These are phyloP conservation scores for Diorhabda elongata DNA, from an alignment of 1,140 invertebrate species.

Conservation along the genomic window DNA sequence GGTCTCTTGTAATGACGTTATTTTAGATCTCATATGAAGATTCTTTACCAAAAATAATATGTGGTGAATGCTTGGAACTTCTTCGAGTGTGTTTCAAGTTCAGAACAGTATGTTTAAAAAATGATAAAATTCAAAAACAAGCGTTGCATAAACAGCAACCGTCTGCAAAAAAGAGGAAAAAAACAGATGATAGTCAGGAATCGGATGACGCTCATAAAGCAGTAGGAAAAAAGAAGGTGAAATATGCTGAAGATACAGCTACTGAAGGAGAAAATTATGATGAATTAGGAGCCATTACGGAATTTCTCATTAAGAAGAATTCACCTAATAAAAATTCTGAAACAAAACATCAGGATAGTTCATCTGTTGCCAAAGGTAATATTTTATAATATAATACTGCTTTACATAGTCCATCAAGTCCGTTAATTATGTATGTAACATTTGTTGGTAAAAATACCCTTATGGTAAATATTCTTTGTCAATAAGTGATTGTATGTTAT, in stretches of 20 bases:
- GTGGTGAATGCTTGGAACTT: conserved; percentile 27
- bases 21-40: conserved; percentile 33
- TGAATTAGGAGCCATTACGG: background rate
- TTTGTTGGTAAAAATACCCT: too few relatives aligned
- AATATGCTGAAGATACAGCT: background rate
- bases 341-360: background rate
- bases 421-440: too few relatives aligned
- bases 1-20: background rate
- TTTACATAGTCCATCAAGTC: too few relatives aligned
- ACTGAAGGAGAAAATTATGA: too few relatives aligned
- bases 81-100: conserved; percentile 24
- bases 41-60: conserved; percentile 36
- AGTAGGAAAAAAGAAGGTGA: background rate
- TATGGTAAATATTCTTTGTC: too few relatives aligned
- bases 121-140: conserved; percentile 14
- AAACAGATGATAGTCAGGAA: background rate
- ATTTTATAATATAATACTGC: too few relatives aligned
- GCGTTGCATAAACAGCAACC: background rate
- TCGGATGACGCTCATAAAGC: background rate
- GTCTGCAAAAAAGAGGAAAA: background rate
- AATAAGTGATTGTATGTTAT: too few relatives aligned
- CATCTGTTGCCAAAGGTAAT: background rate
- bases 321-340: background rate
- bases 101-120: conserved; percentile 10
- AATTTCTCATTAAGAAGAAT: conserved; percentile 2